These are phyloP conservation scores for Chironex yamaguchii DNA, from an alignment of 30 jellyfish, hydroid and myxozoan species.

Conservation along the genomic window DNA sequence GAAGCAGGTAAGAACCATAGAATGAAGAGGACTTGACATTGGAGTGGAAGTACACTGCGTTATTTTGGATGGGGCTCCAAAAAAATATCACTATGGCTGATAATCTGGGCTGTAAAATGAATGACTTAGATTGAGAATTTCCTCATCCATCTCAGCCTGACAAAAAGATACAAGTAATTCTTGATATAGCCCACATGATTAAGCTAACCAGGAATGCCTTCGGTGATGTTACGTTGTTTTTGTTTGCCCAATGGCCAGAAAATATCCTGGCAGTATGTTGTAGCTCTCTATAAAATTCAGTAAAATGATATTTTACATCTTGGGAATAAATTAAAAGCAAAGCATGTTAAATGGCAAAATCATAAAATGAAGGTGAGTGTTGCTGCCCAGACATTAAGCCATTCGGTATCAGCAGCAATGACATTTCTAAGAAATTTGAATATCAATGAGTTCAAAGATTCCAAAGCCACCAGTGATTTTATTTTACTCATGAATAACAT, in stretches of 20 bases:
- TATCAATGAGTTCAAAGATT: constrained; percentile 10
- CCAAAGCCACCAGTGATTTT: constrained; percentile 44
- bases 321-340: constrained; percentile 33
- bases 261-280: constrained; percentile 21
- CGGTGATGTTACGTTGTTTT: constrained; percentile 10
- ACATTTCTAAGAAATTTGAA: constrained; percentile 5
- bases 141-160: constrained; percentile 27
- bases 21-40: too few relatives aligned
- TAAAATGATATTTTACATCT: constrained; percentile 17
- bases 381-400: constrained; percentile 58
- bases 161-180: background rate
- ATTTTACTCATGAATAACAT: constrained; percentile 12
- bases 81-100: constrained; percentile 34
- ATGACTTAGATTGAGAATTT: background rate
- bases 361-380: constrained; percentile 61
- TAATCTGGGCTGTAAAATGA: constrained; percentile 14
- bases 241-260: background rate
- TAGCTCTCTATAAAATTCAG: constrained; percentile 10
- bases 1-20: too few relatives aligned
- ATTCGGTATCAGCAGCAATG: constrained; percentile 54
- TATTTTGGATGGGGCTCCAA: constrained; percentile 34
- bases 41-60: constrained; percentile 28
- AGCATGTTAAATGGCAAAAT: constrained; percentile 61
- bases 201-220: constrained; percentile 35
- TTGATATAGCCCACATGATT: constrained; percentile 29